These are phyloP conservation scores for Pipistrellus pipistrellus DNA, from an alignment of 2,797 vertebrate genomes.

Conservation along the genomic window DNA sequence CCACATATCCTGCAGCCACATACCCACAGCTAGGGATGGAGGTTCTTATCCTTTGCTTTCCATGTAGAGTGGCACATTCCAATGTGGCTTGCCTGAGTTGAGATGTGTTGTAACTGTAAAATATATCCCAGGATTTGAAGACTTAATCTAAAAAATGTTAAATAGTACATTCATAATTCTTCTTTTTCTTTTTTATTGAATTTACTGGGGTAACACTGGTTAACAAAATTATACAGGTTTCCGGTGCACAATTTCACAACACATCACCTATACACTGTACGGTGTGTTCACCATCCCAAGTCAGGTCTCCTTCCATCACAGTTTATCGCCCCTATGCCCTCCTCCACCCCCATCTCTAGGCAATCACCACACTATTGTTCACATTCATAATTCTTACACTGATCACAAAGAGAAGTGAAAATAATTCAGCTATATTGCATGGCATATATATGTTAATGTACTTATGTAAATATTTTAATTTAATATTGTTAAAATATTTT, in stretches of 20 bases:
- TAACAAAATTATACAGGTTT: too few relatives aligned
- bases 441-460: background rate
- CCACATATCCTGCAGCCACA: background rate
- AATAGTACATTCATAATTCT: background rate
- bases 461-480: background rate
- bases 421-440: background rate
- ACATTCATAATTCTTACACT: background rate
- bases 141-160: background rate
- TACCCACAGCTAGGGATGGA: background rate
- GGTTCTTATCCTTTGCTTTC: background rate
- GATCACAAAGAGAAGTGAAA: background rate
- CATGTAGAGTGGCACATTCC: background rate
- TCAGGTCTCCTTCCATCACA: too few relatives aligned
- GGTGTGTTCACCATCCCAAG: too few relatives aligned
- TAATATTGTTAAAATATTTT: background rate
- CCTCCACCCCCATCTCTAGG: background rate
- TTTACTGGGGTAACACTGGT: too few relatives aligned
- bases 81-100: background rate
- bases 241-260: too few relatives aligned
- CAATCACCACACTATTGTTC: background rate
- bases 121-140: background rate
- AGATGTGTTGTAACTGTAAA: background rate
- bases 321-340: background rate
- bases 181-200: background rate
- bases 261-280: too few relatives aligned